A percentile compares a stretch with the other conserved stretches of the same genome.
phyloP scores from a whole-genome alignment of 2,113 vertebrate species.

The human region GRCh38 chr7:23766001-23766500 shows the following conservation, averaged over 20 bases:
- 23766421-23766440: too few relatives aligned
- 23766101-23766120: neutral
- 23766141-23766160: neutral
- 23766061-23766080: neutral
- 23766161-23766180: neutral
- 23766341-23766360: too few relatives aligned
- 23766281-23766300: too few relatives aligned
- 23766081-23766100: constrained; percentile 6
- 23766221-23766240: neutral
- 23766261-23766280: neutral
- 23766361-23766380: too few relatives aligned
- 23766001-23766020: constrained; percentile 3
- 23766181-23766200: neutral
- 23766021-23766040: neutral
- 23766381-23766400: too few relatives aligned
- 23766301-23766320: too few relatives aligned
- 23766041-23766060: neutral
- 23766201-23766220: neutral
- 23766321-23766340: too few relatives aligned
- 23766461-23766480: too few relatives aligned
- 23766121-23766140: neutral
- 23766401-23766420: too few relatives aligned
- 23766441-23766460: too few relatives aligned
- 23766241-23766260: neutral
- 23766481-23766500: too few relatives aligned